Evolutionary conservation across 2,888 invertebrate species (phyloP).

Genomic region (Bugulina stolonifera): DNA sequence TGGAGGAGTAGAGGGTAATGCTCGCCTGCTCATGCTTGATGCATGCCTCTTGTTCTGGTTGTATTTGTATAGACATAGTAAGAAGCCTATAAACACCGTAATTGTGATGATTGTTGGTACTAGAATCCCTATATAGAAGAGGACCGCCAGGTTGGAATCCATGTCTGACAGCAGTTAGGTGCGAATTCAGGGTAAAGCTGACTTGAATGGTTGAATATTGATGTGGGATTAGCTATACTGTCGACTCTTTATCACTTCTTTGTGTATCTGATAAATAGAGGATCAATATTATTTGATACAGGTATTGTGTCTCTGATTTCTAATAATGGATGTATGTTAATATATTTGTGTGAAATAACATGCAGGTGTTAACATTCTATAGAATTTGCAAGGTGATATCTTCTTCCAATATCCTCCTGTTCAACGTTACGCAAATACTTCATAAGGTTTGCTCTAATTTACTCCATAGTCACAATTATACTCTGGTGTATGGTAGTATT

Average conservation of each 20-base stretch:
- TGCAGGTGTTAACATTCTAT: background rate
- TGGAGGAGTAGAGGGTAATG: background rate
- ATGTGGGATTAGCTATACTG: no score
- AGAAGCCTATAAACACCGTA: slow-evolving; percentile 42
- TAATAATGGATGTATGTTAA: background rate
- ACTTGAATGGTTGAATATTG: no score
- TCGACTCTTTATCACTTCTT: background rate
- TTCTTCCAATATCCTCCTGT: no score
- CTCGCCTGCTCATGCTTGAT: background rate
- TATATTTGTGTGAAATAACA: background rate
- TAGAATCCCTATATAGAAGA: slow-evolving; percentile 47
- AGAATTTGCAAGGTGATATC: no score
- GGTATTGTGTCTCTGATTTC: background rate
- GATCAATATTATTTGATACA: background rate
- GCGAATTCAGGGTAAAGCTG: no score
- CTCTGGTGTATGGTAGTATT: no score
- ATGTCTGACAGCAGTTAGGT: background rate
- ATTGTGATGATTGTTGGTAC: slow-evolving; percentile 45
- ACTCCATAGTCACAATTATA: no score
- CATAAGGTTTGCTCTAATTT: no score
- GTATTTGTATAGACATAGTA: slow-evolving; percentile 44
- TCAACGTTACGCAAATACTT: no score
- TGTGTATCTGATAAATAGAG: background rate
- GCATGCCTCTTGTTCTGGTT: slow-evolving; percentile 33
- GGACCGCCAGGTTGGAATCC: background rate